phyloP scores from a whole-genome alignment of 2,113 vertebrate genomes.

The Ibidorhyncha struthersii region DNA sequence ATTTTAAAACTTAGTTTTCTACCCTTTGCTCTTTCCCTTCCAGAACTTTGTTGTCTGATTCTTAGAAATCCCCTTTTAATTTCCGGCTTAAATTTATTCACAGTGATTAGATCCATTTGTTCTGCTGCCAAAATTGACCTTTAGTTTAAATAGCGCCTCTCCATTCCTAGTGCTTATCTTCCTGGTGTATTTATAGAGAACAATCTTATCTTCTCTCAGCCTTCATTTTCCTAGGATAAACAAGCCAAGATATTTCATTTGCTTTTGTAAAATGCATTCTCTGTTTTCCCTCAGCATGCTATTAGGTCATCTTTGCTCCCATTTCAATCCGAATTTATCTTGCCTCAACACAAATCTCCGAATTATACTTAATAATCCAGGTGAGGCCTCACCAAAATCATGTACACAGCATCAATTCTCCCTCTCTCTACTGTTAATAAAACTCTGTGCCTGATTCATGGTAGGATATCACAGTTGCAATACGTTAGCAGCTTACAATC shows the following conservation, averaged over 20 bases:
- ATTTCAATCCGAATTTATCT: neutral
- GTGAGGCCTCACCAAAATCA: neutral
- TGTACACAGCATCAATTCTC: neutral
- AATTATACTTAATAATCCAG: neutral
- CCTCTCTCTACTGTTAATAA: neutral
- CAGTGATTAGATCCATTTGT: slow-evolving; percentile 43
- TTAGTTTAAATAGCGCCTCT: slow-evolving; percentile 28
- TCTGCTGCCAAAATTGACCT: slow-evolving; percentile 31
- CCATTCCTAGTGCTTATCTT: slow-evolving; percentile 10
- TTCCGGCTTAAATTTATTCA: slow-evolving; percentile 29
- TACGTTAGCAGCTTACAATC: neutral
- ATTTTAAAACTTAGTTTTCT: neutral
- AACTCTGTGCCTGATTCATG: neutral
- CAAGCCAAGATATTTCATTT: slow-evolving; percentile 16
- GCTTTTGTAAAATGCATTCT: neutral
- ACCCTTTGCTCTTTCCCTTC: neutral
- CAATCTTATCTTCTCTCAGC: slow-evolving; percentile 27
- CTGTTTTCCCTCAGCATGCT: neutral
- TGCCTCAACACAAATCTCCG: neutral
- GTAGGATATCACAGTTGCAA: neutral
- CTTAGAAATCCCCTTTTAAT: slow-evolving; percentile 44
- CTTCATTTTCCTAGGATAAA: slow-evolving; percentile 28
- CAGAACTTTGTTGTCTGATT: neutral
- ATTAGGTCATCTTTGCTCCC: neutral
- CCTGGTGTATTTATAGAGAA: slow-evolving; percentile 12